Evolutionary conservation across 2,113 vertebrate genomes (phyloP).

Genomic region (Eupsittula cactorum): DNA sequence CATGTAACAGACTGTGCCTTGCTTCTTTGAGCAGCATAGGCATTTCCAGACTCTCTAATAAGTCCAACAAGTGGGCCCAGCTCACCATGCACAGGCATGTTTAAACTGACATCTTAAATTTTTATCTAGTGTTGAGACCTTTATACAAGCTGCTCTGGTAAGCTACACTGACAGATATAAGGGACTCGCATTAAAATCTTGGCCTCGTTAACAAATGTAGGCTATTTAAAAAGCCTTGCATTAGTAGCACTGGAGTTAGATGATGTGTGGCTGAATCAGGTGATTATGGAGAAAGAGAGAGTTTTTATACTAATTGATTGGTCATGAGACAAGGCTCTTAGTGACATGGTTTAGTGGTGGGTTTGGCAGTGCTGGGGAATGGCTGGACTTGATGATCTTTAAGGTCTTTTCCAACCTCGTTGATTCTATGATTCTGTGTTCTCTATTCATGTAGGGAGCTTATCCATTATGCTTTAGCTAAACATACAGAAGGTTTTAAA

Average conservation of each 20-base stretch:
- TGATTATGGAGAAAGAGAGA: background rate
- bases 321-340: background rate
- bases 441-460: background rate
- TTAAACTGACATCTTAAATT: background rate
- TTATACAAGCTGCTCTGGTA: background rate
- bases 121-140: background rate
- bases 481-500: slow-evolving; percentile 5
- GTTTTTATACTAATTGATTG: slow-evolving; percentile 6
- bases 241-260: background rate
- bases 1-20: background rate
- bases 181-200: background rate
- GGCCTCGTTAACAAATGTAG: background rate
- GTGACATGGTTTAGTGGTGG: background rate
- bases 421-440: background rate
- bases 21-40: background rate
- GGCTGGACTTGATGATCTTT: background rate
- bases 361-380: background rate
- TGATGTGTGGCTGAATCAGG: background rate
- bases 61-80: background rate
- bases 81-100: background rate
- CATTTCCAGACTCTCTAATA: background rate
- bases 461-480: background rate
- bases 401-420: background rate
- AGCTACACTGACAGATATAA: background rate
- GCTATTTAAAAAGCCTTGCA: background rate